Percentiles rank a stretch among this genome's conserved stretches.
These are phyloP conservation scores for Lysandra coridon DNA, from an alignment of 2,888 invertebrate species.

Conservation along the genomic window DNA sequence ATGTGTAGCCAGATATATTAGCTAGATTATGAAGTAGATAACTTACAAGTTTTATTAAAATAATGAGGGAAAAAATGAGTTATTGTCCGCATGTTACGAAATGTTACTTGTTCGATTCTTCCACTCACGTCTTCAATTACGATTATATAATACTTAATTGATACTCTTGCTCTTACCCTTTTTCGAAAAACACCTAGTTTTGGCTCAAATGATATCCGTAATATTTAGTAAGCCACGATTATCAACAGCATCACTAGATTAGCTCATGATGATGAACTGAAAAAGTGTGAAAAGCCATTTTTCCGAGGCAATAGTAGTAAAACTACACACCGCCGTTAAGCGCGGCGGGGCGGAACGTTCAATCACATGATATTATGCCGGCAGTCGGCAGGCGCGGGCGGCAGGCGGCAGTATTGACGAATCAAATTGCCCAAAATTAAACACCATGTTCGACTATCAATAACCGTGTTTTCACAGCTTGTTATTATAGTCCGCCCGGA, in stretches of 20 bases:
- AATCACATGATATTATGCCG: slow-evolving; percentile 5
- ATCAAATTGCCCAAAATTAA: neutral
- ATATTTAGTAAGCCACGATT: no score
- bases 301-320: neutral
- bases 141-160: no score
- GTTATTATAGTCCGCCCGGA: neutral
- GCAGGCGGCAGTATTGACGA: neutral
- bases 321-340: neutral
- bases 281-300: neutral
- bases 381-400: neutral
- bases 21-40: no score
- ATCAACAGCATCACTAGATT: neutral
- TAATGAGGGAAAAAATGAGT: no score
- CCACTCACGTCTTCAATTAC: no score
- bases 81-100: no score
- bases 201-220: no score
- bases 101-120: no score
- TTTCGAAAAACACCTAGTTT: no score
- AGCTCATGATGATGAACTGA: neutral
- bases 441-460: neutral
- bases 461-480: neutral
- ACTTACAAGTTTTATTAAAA: no score
- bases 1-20: no score
- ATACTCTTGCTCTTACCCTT: no score
- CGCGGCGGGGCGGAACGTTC: neutral